A percentile compares a stretch with the other conserved stretches of the same genome.
Evolutionary conservation across 2,797 vertebrate species (phyloP).

Genomic region (Anableps anableps): DNA sequence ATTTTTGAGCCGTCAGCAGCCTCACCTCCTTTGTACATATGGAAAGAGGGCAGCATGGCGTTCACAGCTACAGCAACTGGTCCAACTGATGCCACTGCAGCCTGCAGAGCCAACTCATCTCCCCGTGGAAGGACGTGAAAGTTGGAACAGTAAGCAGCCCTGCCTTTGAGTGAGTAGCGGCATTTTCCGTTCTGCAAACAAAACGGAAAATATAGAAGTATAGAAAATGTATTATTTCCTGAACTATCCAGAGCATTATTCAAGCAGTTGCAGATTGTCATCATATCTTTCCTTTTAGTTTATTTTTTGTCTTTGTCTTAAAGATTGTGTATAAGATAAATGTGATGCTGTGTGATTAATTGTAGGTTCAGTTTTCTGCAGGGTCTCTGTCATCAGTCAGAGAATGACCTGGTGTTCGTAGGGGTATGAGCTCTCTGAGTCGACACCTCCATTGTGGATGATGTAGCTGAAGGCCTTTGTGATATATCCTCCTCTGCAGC

Average conservation of each 20-base stretch:
- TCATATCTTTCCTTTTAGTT: background rate
- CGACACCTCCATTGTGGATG: conserved; percentile 77
- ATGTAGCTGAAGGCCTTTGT: conserved; percentile 75
- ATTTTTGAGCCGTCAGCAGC: background rate
- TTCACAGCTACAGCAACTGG: conserved; percentile 79
- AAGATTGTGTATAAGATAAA: background rate
- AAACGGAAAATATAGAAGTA: conserved; percentile 11
- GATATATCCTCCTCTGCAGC: conserved; percentile 80
- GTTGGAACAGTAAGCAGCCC: conserved; percentile 69
- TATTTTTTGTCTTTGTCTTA: background rate
- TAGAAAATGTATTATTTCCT: background rate
- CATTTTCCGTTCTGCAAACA: conserved; percentile 70
- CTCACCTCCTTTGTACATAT: conserved; percentile 80
- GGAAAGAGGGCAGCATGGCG: conserved; percentile 73
- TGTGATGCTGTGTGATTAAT: background rate
- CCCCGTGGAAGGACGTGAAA: conserved; percentile 63
- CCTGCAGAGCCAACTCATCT: conserved; percentile 72
- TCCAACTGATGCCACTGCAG: conserved; percentile 71
- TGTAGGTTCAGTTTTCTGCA: no score
- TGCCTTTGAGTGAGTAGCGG: conserved; percentile 70
- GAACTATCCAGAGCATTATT: background rate
- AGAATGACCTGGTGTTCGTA: conserved; percentile 74
- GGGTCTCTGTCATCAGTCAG: background rate
- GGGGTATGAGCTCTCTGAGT: conserved; percentile 77
- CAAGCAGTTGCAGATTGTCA: background rate